Conservation (phyloP, 2,797 vertebrate genomes). For the Todus mexicanus region DNA sequence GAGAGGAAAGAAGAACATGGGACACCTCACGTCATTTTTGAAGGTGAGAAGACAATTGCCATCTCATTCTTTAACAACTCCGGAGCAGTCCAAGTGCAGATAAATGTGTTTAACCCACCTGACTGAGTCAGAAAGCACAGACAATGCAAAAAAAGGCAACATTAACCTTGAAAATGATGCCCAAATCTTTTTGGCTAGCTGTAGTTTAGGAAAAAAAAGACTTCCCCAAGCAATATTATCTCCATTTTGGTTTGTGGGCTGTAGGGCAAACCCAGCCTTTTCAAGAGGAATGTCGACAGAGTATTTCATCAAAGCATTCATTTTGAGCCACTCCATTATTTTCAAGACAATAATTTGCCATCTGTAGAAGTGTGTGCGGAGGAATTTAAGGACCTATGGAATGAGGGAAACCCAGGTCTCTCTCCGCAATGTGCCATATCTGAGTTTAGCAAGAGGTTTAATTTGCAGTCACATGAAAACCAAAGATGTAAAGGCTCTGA, state of each 20-base stretch:
- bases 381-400: background rate
- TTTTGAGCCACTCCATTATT: background rate
- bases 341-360: background rate
- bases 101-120: background rate
- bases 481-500: background rate
- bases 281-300: background rate
- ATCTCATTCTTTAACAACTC: background rate
- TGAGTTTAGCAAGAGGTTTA: background rate
- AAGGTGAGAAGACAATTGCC: background rate
- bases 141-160: background rate
- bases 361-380: background rate
- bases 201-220: background rate
- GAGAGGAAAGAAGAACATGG: background rate
- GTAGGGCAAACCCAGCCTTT: background rate
- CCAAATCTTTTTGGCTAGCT: background rate
- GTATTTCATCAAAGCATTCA: background rate
- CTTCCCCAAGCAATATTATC: background rate
- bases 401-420: background rate
- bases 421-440: rapidly evolving
- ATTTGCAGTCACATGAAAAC: rapidly evolving
- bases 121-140: background rate
- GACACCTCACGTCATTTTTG: background rate
- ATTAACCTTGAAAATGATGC: background rate
- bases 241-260: background rate
- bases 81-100: background rate